Conservation (phyloP, 2,888 invertebrate genomes). For the Dyspetes luteomarginatus region DNA sequence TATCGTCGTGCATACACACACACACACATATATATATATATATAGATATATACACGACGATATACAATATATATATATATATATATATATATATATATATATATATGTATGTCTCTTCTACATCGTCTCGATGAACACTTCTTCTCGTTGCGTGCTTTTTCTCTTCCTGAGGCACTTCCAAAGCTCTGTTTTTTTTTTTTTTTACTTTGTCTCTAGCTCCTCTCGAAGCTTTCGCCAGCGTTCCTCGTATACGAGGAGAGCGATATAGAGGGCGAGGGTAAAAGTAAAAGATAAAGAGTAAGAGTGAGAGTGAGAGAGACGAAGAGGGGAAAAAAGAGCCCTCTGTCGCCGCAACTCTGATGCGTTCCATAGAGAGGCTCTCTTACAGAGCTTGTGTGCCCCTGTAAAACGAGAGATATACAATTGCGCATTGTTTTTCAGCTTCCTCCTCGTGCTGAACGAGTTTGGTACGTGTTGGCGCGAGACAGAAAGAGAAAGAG, state of each 20-base stretch:
- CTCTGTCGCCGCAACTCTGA: slow-evolving; percentile 9
- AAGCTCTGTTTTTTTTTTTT: background rate
- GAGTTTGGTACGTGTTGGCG: slow-evolving; percentile 38
- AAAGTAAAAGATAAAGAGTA: background rate
- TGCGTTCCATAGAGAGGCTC: background rate
- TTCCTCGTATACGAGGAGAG: background rate
- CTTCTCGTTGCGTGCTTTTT: background rate
- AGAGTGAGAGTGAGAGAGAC: background rate
- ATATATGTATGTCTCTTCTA: background rate
- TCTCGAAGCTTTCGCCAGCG: background rate
- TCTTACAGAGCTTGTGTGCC: slow-evolving; percentile 17
- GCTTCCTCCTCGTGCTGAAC: slow-evolving; percentile 9
- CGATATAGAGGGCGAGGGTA: background rate
- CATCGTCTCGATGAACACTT: background rate
- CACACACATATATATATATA: too few relatives aligned
- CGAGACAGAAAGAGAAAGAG: slow-evolving; percentile 58
- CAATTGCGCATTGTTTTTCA: slow-evolving; percentile 55
- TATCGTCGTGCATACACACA: too few relatives aligned
- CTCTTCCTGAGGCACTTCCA: background rate
- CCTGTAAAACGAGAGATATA: slow-evolving; percentile 37
- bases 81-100: too few relatives aligned
- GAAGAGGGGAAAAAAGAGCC: background rate
- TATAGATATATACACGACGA: too few relatives aligned
- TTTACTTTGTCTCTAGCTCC: background rate
- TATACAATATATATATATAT: too few relatives aligned